phyloP scores from a whole-genome alignment of 2,797 vertebrate genomes.

The Danio jaintianensis region DNA sequence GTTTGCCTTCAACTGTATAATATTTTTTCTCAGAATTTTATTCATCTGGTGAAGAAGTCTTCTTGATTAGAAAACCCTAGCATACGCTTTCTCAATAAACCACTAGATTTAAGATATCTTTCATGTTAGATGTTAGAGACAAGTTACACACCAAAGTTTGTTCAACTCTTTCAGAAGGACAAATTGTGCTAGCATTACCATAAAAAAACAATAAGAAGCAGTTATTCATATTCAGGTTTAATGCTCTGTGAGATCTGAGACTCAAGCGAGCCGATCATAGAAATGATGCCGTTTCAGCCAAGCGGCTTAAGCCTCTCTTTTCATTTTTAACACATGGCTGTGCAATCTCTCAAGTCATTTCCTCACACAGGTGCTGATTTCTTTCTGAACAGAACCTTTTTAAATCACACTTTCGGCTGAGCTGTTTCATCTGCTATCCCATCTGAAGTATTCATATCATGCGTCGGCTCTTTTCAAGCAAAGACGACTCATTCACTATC shows the following conservation, averaged over 20 bases:
- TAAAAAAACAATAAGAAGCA: neutral
- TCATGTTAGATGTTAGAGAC: neutral
- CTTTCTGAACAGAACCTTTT: constrained; percentile 52
- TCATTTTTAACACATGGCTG: constrained; percentile 50
- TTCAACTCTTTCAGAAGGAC: neutral
- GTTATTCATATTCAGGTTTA: constrained; percentile 38
- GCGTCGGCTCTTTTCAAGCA: constrained; percentile 51
- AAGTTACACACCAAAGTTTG: neutral
- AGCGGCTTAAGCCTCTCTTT: constrained; percentile 41
- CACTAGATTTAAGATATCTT: neutral
- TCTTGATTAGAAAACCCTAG: neutral
- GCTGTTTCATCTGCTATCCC: constrained; percentile 59
- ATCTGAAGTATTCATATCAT: constrained; percentile 55
- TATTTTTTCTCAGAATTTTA: neutral
- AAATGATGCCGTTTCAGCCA: constrained; percentile 48
- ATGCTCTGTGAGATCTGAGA: constrained; percentile 31
- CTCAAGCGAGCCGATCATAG: constrained; percentile 32
- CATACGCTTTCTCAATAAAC: neutral
- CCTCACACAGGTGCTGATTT: constrained; percentile 51
- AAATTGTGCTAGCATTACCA: neutral
- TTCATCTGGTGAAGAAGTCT: neutral
- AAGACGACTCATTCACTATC: constrained; percentile 28
- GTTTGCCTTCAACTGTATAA: too few relatives aligned
- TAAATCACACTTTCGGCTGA: constrained; percentile 55
- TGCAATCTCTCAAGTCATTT: constrained; percentile 57